Conservation (phyloP, 2,888 invertebrate genomes). For the Malachius bipustulatus region DNA sequence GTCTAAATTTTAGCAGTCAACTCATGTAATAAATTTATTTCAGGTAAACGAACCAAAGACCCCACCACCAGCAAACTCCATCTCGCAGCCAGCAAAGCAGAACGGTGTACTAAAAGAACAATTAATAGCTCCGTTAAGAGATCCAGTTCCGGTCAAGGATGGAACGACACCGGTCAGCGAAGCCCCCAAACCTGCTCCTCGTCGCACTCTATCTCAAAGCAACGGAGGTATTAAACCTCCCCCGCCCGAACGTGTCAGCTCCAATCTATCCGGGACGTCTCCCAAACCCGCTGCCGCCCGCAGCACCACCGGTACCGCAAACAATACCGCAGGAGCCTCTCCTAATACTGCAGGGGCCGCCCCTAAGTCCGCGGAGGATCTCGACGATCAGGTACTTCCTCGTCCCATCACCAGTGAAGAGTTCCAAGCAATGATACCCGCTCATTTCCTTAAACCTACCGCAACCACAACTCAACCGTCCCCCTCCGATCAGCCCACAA, state of each 20-base stretch:
- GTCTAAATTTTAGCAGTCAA: background rate
- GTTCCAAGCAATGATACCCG: conserved; percentile 90
- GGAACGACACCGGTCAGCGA: conserved; percentile 28
- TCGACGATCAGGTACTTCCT: conserved; percentile 45
- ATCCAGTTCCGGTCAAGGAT: conserved; percentile 21
- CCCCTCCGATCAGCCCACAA: conserved; percentile 27
- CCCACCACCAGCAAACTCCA: conserved; percentile 21
- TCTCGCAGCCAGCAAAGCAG: conserved; percentile 27
- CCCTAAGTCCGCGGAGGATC: conserved; percentile 41
- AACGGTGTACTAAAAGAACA: no score
- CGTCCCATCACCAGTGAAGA: conserved; percentile 87
- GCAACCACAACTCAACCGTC: conserved; percentile 30
- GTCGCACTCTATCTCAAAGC: conserved; percentile 33
- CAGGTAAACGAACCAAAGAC: conserved; percentile 10
- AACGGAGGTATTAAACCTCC: background rate
- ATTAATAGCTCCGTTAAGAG: conserved; percentile 2
- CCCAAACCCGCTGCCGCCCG: conserved; percentile 10
- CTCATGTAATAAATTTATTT: background rate
- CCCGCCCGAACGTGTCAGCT: conserved; percentile 5
- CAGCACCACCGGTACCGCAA: conserved; percentile 24
- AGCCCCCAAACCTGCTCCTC: conserved; percentile 31
- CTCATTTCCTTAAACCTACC: conserved; percentile 57
- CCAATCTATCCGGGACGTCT: conserved; percentile 5
- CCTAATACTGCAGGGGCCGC: conserved; percentile 37
- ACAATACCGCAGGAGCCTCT: conserved; percentile 33